These are phyloP conservation scores for Pseudococcus longispinus DNA, from an alignment of 2,888 invertebrate species.

Conservation along the genomic window DNA sequence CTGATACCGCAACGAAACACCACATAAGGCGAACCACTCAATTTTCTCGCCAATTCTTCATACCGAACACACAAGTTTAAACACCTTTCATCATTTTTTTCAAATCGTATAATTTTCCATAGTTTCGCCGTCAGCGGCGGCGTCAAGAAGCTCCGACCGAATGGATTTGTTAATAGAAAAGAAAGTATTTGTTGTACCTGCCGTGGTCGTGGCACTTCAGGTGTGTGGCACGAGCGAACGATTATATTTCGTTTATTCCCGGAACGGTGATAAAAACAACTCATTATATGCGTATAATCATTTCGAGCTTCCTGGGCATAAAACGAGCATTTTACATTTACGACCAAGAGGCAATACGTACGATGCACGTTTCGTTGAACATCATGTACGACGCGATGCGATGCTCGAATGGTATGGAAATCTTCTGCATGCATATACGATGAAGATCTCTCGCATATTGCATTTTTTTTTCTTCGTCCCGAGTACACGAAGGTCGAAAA, in stretches of 20 bases:
- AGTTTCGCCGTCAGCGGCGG: not conserved
- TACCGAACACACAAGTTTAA: not conserved
- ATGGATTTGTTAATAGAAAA: constrained; percentile 6
- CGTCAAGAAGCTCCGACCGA: not conserved
- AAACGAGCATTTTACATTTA: constrained; percentile 21
- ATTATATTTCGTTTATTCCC: constrained; percentile 5
- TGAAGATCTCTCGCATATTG: not conserved
- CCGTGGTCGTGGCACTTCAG: not conserved
- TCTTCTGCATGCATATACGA: not conserved
- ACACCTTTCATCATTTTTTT: not conserved
- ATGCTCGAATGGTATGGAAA: not conserved
- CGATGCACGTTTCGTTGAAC: not conserved
- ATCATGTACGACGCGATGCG: not conserved
- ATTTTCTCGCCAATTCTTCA: not conserved
- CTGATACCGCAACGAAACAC: no score
- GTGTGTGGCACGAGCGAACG: constrained; percentile 20
- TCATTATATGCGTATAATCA: constrained; percentile 33
- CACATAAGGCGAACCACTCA: not conserved
- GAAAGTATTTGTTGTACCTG: not conserved
- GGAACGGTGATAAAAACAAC: constrained; percentile 28
- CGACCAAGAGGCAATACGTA: not conserved
- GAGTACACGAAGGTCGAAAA: not conserved
- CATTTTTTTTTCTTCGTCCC: not conserved
- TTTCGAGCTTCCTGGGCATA: constrained; percentile 21
- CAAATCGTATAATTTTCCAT: not conserved